Evolutionary conservation across 1,140 invertebrate genomes (phyloP).

Genomic region (Heliothis virescens): DNA sequence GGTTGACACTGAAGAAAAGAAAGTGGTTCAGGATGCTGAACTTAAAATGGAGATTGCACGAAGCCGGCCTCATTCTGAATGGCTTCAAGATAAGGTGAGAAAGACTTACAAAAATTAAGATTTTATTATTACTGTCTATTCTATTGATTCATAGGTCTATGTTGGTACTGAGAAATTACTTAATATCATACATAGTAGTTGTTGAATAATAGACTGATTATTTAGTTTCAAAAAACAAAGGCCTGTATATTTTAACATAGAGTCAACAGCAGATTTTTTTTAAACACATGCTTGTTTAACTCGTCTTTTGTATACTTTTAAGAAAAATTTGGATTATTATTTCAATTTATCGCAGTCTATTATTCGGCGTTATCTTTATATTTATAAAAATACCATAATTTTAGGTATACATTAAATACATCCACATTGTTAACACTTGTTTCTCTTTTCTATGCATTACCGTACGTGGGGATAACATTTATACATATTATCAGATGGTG

Average conservation of each 20-base stretch:
- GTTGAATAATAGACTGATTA: too few relatives aligned
- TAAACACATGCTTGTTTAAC: not conserved
- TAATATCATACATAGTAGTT: not conserved
- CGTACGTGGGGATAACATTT: slow-evolving; percentile 27
- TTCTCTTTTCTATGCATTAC: slow-evolving; percentile 50
- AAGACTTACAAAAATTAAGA: slow-evolving; percentile 44
- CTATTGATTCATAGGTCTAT: not conserved
- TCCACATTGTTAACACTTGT: slow-evolving; percentile 12
- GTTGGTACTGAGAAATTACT: not conserved
- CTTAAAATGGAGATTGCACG: slow-evolving; percentile 95
- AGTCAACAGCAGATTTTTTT: too few relatives aligned
- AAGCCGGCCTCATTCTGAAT: slow-evolving; percentile 94
- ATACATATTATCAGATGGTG: slow-evolving; percentile 41
- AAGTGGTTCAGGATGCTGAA: slow-evolving; percentile 97
- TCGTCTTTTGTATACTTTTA: too few relatives aligned
- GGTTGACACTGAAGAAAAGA: slow-evolving; percentile 97
- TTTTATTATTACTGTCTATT: not conserved
- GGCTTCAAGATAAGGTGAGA: slow-evolving; percentile 96
- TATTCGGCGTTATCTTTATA: not conserved
- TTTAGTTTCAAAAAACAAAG: too few relatives aligned
- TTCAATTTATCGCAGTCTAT: not conserved
- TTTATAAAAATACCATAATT: not conserved
- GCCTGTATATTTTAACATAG: too few relatives aligned
- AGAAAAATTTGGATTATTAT: too few relatives aligned
- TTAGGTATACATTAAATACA: not conserved